Percentiles rank a stretch among this genome's conserved stretches.
phyloP scores from a whole-genome alignment of 2,797 vertebrate species.

The Ceryle rudis region DNA sequence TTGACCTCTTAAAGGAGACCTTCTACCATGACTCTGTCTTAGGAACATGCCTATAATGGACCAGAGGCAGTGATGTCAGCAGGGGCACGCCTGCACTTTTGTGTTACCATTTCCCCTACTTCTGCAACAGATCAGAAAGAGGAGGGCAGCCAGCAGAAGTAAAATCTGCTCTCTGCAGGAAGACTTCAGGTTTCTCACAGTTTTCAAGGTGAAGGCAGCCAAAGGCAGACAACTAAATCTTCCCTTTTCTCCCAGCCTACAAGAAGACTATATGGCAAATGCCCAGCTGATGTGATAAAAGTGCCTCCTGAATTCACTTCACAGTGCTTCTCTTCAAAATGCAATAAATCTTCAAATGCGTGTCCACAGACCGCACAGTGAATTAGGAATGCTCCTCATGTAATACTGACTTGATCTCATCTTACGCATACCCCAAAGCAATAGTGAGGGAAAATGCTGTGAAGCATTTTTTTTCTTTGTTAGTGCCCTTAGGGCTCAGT shows the following conservation, averaged over 20 bases:
- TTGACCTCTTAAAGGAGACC: not conserved
- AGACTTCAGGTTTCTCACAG: not conserved
- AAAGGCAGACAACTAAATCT: not conserved
- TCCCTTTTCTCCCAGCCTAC: not conserved
- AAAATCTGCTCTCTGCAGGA: not conserved
- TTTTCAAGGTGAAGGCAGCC: not conserved
- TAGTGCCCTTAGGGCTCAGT: conserved; percentile 67
- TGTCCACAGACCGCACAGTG: not conserved
- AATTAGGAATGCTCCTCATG: conserved; percentile 58
- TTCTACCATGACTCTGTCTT: fast-evolving
- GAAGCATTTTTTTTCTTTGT: conserved; percentile 72
- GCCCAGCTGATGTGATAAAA: not conserved
- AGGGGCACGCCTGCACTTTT: not conserved
- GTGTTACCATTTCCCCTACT: not conserved
- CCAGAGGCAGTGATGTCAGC: not conserved
- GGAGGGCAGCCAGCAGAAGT: not conserved
- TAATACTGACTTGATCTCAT: conserved; percentile 64
- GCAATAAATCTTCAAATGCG: conserved; percentile 18
- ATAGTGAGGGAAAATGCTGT: conserved; percentile 60
- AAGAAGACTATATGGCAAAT: not conserved
- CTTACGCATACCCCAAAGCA: conserved; percentile 72
- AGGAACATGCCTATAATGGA: not conserved
- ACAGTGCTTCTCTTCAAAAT: conserved; percentile 11
- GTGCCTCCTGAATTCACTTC: conserved; percentile 1
- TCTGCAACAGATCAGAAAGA: not conserved